phyloP scores from a whole-genome alignment of 2,797 vertebrate species.

The Sylvia borin region DNA sequence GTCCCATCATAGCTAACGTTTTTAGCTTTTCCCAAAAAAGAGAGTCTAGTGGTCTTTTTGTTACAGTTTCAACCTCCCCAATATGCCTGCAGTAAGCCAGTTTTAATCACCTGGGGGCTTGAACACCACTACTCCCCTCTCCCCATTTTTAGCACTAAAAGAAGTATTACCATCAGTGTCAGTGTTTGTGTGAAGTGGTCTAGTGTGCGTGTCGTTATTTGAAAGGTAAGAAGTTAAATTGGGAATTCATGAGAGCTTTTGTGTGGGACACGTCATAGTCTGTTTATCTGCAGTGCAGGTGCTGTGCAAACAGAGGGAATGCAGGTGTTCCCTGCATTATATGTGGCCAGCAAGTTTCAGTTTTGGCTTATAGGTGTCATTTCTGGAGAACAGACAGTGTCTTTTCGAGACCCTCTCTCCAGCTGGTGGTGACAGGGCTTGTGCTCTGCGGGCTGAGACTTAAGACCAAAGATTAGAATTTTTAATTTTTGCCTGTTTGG shows the following conservation, averaged over 20 bases:
- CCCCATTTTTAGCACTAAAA: background rate
- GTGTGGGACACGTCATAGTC: background rate
- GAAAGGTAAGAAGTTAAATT: background rate
- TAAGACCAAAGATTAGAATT: background rate
- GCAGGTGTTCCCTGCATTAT: background rate
- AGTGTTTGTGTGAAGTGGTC: background rate
- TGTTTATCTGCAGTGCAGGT: background rate
- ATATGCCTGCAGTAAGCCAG: background rate
- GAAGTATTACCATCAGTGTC: background rate
- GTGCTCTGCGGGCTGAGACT: background rate
- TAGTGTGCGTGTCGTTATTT: background rate
- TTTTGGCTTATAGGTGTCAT: background rate
- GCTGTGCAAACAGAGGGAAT: background rate
- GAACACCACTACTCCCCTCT: background rate
- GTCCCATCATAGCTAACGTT: background rate
- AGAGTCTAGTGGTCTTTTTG: background rate
- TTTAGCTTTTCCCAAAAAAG: background rate
- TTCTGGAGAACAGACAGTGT: background rate
- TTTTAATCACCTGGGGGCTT: background rate
- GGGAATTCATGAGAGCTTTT: background rate
- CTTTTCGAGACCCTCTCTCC: background rate
- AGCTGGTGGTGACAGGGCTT: accelerated
- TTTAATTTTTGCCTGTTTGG: background rate
- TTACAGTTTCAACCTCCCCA: background rate
- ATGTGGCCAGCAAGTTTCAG: background rate